Base-by-base conservation (phyloP, 1,140 invertebrate species). In the Sarcophaga bullata region DNA sequence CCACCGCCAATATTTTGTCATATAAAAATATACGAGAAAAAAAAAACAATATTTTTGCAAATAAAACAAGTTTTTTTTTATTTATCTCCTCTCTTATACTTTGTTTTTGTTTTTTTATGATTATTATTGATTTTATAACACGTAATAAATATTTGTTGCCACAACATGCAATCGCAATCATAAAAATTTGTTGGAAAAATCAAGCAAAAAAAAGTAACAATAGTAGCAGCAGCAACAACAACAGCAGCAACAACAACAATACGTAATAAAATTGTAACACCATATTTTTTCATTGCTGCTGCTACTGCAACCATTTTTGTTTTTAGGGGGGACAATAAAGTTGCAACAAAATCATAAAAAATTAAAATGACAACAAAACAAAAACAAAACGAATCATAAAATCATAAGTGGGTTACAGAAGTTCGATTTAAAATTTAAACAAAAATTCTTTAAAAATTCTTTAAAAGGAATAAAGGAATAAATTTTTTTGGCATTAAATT, bases 51-150 rank as follows among this genome's bases (percentile, higher is more conserved):
- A 52, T 52, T 10, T 10, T 52, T 10, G 13, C 9, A 13, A 52
- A 52, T 10, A 52, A 10, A 52, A 52, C 50, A 52, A 52, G 6
- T 19, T 68, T 68, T 68, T 68, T 68, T n/a, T n/a, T n/a, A n/a
- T n/a, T n/a, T n/a, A n/a, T n/a, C n/a, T n/a, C n/a, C n/a, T n/a
- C n/a, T n/a, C n/a, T n/a, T n/a, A n/a, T n/a, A n/a, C n/a, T n/a
- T 37, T 37, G 25, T 37, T 37, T 1, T 37, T 37, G 25, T 1
- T 37, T 37, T 37, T 37, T 37, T 37, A 37, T 37, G 25, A 37
- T 37, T 68, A 68, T 68, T 68, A 68, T 68, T 68, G 62, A 68
- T 68, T 68, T 68, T 68, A 68, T 68, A 68, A 68, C 62, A 68
- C 62, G 62, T 68, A 68, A 68, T 68, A 68, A 68, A 68, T 68